A percentile compares a stretch with the other conserved stretches of the same genome.
phyloP scores from a whole-genome alignment of 2,797 vertebrate genomes.

The Holocentrus rufus region DNA sequence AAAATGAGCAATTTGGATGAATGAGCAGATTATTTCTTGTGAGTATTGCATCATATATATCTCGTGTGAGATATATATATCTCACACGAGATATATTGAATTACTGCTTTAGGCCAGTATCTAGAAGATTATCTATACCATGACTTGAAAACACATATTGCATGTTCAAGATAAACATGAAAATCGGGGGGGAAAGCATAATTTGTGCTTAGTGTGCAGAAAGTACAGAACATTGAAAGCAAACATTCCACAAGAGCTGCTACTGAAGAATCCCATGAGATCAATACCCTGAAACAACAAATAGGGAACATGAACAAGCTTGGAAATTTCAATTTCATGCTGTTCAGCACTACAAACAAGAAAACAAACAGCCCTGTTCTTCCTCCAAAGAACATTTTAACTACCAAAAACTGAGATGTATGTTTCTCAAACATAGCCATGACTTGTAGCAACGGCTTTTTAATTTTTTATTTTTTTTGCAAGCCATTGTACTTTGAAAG shows the following conservation, averaged over 20 bases:
- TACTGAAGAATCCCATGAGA: constrained; percentile 39
- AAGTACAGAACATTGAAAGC: constrained; percentile 51
- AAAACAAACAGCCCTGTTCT: constrained; percentile 46
- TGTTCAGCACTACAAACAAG: constrained; percentile 35
- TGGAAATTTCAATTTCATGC: constrained; percentile 44
- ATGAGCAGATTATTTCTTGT: too few species aligned
- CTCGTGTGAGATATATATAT: too few species aligned
- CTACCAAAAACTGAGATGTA: not conserved
- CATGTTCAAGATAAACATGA: too few species aligned
- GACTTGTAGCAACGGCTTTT: not conserved
- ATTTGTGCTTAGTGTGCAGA: not conserved
- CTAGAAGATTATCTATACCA: too few species aligned
- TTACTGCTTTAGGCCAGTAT: not conserved
- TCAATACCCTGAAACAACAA: constrained; percentile 24
- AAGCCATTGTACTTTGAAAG: constrained; percentile 16
- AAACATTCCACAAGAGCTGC: constrained; percentile 38
- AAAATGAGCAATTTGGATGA: too few species aligned
- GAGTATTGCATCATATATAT: too few species aligned
- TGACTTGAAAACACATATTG: too few species aligned
- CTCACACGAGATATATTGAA: too few species aligned
- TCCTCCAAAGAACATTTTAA: constrained; percentile 31
- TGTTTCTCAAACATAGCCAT: not conserved
- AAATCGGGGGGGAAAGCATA: not conserved
- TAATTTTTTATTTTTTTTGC: constrained; percentile 13
- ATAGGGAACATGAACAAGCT: not conserved